These are phyloP conservation scores for Melipona beecheii DNA, from an alignment of 2,888 invertebrate species.

Conservation along the genomic window DNA sequence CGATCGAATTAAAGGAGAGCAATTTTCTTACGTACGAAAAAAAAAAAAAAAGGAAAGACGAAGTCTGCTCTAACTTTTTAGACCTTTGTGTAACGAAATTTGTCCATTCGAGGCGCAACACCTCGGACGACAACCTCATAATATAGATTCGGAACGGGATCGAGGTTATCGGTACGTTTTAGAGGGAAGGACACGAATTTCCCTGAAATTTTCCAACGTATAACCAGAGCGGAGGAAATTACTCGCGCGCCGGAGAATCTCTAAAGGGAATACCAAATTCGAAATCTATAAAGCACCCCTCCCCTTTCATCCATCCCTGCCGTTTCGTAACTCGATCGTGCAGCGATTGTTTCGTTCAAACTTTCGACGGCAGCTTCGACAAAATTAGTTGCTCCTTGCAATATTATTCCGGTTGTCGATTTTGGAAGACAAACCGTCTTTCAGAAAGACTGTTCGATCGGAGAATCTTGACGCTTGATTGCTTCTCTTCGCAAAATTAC, in stretches of 20 bases:
- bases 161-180: not conserved
- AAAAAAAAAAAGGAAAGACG: not conserved
- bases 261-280: constrained; percentile 27
- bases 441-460: not conserved
- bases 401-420: not conserved
- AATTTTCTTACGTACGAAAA: no score
- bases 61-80: not conserved
- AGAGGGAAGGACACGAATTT: not conserved
- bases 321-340: constrained; percentile 23
- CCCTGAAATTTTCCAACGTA: constrained; percentile 7
- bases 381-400: constrained; percentile 32
- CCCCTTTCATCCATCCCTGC: not conserved
- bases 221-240: constrained; percentile 9
- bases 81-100: not conserved
- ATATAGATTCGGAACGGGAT: not conserved
- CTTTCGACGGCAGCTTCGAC: constrained; percentile 15
- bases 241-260: not conserved
- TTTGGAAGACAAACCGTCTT: not conserved
- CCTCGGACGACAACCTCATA: not conserved
- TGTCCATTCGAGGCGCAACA: not conserved
- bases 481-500: not conserved
- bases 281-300: constrained; percentile 20
- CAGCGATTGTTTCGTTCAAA: constrained; percentile 31
- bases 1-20: no score
- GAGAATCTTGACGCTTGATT: constrained; percentile 17